Evolutionary conservation across 1,140 invertebrate genomes (phyloP).

Genomic region (Trichomalopsis sarcophagae): DNA sequence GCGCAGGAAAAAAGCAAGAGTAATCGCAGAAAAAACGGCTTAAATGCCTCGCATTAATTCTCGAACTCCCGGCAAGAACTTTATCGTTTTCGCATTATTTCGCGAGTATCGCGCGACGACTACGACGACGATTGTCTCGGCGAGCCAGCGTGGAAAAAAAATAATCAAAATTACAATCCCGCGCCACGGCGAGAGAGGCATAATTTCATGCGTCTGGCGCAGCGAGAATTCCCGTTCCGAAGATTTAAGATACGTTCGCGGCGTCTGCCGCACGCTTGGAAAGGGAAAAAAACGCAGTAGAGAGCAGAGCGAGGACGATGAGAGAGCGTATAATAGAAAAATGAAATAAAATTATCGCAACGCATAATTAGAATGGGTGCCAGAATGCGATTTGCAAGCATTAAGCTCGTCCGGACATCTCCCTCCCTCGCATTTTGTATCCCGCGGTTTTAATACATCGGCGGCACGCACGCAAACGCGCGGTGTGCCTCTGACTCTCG

Average conservation of each 20-base stretch:
- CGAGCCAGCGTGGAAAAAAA: neutral
- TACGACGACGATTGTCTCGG: constrained; percentile 3
- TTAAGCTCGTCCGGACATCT: constrained; percentile 32
- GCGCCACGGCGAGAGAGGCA: neutral
- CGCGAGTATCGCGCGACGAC: neutral
- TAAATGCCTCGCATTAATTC: constrained; percentile 15
- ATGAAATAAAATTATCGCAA: neutral
- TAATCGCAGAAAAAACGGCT: constrained; percentile 10
- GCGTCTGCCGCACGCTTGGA: neutral
- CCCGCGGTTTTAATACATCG: neutral
- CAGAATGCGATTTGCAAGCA: constrained; percentile 21
- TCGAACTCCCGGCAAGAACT: neutral
- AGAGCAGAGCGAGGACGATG: neutral
- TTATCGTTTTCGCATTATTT: constrained; percentile 41
- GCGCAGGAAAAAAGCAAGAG: neutral
- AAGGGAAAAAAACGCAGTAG: neutral
- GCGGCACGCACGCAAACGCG: constrained; percentile 62
- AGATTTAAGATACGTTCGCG: constrained; percentile 22
- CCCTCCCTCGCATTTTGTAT: neutral
- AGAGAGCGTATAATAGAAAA: neutral
- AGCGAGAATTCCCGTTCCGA: constrained; percentile 32
- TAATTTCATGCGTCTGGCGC: constrained; percentile 44
- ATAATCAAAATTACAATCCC: constrained; percentile 27
- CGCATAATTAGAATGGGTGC: neutral
- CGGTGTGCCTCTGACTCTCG: constrained; percentile 54